A percentile compares a stretch with the other conserved stretches of the same genome.
phyloP scores from a whole-genome alignment of 2,113 vertebrate species.

The Brachyhypopomus gauderio region DNA sequence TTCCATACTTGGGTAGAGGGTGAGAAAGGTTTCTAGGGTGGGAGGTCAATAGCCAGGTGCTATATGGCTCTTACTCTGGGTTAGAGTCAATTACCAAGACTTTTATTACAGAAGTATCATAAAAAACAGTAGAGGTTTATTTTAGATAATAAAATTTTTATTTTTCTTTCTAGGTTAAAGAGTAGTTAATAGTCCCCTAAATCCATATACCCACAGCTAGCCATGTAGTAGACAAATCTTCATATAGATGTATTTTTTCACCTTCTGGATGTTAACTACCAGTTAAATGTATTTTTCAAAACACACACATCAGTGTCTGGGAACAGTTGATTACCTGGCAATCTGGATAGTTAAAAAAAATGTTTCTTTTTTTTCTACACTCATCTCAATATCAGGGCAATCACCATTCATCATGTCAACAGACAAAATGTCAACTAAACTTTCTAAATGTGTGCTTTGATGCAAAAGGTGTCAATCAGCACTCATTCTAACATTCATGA shows the following conservation, averaged over 20 bases:
- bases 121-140: neutral
- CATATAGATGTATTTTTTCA: neutral
- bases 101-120: neutral
- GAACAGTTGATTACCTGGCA: constrained; percentile 49
- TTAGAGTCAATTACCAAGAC: neutral
- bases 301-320: constrained; percentile 35
- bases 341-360: constrained; percentile 46
- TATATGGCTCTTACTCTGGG: neutral
- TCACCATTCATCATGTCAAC: no score
- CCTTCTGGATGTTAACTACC: constrained; percentile 14
- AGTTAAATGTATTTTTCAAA: constrained; percentile 54
- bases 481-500: no score
- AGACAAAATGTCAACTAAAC: no score
- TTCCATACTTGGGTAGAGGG: no score
- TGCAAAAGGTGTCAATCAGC: no score
- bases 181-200: neutral
- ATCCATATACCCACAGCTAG: neutral
- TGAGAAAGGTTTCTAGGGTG: no score
- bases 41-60: neutral
- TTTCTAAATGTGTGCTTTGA: no score
- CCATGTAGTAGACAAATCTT: neutral
- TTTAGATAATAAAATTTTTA: neutral
- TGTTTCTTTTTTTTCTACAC: no score
- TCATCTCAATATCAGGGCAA: no score
- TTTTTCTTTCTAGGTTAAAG: neutral